Evolutionary conservation across 2,888 invertebrate genomes (phyloP).

Genomic region (Auanema sp.): DNA sequence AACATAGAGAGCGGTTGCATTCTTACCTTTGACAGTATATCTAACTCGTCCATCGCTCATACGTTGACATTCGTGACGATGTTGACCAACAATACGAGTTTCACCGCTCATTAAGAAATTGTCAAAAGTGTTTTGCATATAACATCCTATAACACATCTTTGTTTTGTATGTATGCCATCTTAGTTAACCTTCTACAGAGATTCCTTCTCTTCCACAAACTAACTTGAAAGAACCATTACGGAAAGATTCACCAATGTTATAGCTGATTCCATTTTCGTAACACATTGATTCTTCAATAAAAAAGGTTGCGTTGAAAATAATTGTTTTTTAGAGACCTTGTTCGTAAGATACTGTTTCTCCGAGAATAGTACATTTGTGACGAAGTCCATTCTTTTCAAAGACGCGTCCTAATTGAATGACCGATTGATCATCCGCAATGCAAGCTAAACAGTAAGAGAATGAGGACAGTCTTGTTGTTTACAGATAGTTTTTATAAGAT

Average conservation of each 20-base stretch:
- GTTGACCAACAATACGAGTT: slow-evolving; percentile 51
- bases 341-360: slow-evolving; percentile 60
- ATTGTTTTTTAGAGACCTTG: slow-evolving; percentile 41
- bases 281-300: slow-evolving; percentile 55
- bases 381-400: slow-evolving; percentile 55
- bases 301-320: not conserved
- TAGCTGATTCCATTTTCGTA: slow-evolving; percentile 61
- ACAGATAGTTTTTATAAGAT: not conserved
- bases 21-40: slow-evolving; percentile 57
- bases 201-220: slow-evolving; percentile 56
- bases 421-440: slow-evolving; percentile 58
- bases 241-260: slow-evolving; percentile 58
- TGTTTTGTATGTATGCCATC: no score
- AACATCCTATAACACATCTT: slow-evolving; percentile 49
- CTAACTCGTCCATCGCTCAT: slow-evolving; percentile 55
- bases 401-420: slow-evolving; percentile 57
- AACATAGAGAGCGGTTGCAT: not conserved
- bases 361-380: slow-evolving; percentile 54
- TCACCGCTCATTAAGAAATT: slow-evolving; percentile 50
- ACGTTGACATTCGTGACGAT: slow-evolving; percentile 56
- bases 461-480: slow-evolving; percentile 2
- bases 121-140: slow-evolving; percentile 50
- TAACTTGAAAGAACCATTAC: slow-evolving; percentile 60
- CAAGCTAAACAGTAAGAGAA: slow-evolving; percentile 47
- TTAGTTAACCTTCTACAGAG: slow-evolving; percentile 48